These are phyloP conservation scores for Drosophila anomelani DNA, from an alignment of 2,888 invertebrate genomes.

Conservation along the genomic window DNA sequence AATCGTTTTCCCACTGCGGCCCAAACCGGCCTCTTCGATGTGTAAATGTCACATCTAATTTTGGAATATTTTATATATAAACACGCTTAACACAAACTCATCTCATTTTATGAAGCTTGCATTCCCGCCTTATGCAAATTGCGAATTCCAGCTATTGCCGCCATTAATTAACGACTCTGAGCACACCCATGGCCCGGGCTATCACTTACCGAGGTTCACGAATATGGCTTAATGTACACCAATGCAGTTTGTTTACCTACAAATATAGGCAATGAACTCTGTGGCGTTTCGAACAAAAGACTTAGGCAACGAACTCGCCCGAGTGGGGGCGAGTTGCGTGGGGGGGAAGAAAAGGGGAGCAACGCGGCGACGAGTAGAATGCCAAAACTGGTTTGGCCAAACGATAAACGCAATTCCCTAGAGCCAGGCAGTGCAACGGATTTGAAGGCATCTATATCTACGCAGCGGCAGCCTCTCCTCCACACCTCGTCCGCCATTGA, in stretches of 20 bases:
- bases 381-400: constrained; percentile 64
- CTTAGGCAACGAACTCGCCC: constrained; percentile 75
- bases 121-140: constrained; percentile 6
- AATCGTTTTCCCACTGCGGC: too few relatives aligned
- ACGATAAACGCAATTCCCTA: constrained; percentile 59
- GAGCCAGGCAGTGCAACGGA: constrained; percentile 60
- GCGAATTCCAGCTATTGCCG: constrained; percentile 16
- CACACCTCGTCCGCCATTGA: constrained; percentile 9
- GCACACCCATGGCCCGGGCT: constrained; percentile 8
- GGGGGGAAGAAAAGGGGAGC: neutral
- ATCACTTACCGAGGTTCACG: constrained; percentile 18
- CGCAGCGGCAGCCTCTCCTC: constrained; percentile 16
- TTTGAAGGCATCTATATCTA: constrained; percentile 45
- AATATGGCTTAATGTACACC: constrained; percentile 43
- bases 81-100: neutral
- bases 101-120: neutral
- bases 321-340: constrained; percentile 2
- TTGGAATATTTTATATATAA: neutral
- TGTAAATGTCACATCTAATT: neutral
- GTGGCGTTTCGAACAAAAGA: constrained; percentile 70
- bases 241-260: constrained; percentile 32
- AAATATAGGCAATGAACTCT: constrained; percentile 70
- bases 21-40: too few relatives aligned
- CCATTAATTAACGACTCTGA: constrained; percentile 26
- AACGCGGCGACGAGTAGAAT: constrained; percentile 26